A percentile compares a stretch with the other conserved stretches of the same genome.
These are phyloP conservation scores for Mormyrus iriodes DNA, from an alignment of 2,113 vertebrate genomes.

Conservation along the genomic window DNA sequence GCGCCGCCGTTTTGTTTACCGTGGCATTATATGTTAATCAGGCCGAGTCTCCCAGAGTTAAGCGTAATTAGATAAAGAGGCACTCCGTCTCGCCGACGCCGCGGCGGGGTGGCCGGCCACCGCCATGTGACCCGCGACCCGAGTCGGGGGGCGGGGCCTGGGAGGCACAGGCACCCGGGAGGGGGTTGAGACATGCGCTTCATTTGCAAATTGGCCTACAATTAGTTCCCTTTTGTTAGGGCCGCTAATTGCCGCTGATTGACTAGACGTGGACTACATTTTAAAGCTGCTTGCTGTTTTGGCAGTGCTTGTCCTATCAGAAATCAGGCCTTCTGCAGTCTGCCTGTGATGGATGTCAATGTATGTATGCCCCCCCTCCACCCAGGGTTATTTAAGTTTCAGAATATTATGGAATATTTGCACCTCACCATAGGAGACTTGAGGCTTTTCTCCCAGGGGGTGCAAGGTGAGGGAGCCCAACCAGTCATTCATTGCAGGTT, in stretches of 20 bases:
- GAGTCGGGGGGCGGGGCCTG: background rate
- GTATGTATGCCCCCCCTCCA: background rate
- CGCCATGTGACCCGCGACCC: background rate
- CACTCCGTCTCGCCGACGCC: background rate
- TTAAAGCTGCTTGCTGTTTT: background rate
- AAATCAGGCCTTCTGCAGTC: background rate
- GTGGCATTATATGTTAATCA: constrained; percentile 48
- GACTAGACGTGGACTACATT: background rate
- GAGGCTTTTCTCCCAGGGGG: background rate
- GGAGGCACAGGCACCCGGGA: background rate
- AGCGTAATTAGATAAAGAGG: constrained; percentile 19
- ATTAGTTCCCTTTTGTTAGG: constrained; percentile 14
- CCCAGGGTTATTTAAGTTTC: background rate
- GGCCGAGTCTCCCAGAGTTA: constrained; percentile 27
- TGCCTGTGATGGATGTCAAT: background rate
- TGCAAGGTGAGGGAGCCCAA: background rate
- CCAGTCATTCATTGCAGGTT: background rate
- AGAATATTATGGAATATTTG: background rate
- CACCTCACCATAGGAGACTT: background rate
- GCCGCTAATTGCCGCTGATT: constrained; percentile 3
- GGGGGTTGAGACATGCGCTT: background rate
- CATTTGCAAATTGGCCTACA: background rate
- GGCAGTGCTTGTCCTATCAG: background rate
- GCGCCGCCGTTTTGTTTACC: constrained; percentile 52
- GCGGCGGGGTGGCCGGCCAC: background rate